A percentile compares a stretch with the other conserved stretches of the same genome.
These are phyloP conservation scores for Gymnosoma rotundatum DNA, from an alignment of 2,888 invertebrate species.

Conservation along the genomic window DNA sequence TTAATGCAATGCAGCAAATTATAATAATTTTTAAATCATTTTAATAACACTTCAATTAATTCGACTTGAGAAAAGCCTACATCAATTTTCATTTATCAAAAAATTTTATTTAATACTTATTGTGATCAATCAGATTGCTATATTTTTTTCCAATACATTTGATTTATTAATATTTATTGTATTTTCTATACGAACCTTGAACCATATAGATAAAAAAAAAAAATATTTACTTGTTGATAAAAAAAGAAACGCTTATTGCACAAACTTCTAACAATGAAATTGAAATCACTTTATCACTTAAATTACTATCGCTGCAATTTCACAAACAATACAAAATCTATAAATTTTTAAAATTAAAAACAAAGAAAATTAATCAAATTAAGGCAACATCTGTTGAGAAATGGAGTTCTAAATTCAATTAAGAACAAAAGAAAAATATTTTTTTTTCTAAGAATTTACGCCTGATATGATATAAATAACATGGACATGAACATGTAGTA, in stretches of 20 bases:
- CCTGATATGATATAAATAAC: constrained; percentile 48
- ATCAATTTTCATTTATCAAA: neutral
- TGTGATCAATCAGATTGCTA: constrained; percentile 5
- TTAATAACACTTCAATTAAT: constrained; percentile 1
- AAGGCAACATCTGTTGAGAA: constrained; percentile 28
- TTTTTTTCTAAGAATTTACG: constrained; percentile 30
- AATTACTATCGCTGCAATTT: neutral
- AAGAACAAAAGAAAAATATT: neutral
- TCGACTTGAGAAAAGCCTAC: neutral
- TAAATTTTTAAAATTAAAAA: constrained; percentile 2
- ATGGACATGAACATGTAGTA: constrained; percentile 7
- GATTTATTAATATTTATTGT: constrained; percentile 20
- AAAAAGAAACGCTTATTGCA: neutral
- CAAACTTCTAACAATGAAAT: constrained; percentile 11
- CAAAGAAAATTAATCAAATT: constrained; percentile 18
- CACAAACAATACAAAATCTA: constrained; percentile 5
- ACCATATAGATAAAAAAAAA: constrained; percentile 45
- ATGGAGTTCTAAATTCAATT: neutral
- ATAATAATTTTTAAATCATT: neutral
- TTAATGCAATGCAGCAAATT: too few relatives aligned
- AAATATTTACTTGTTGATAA: neutral
- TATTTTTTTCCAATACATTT: constrained; percentile 11
- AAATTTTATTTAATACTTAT: neutral
- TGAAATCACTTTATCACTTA: neutral
- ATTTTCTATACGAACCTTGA: constrained; percentile 28